Evolutionary conservation across 1,140 invertebrate species (phyloP), one percentile per base, ranked within the genome.

Genomic region (Cardiocondyla obscurior): DNA sequence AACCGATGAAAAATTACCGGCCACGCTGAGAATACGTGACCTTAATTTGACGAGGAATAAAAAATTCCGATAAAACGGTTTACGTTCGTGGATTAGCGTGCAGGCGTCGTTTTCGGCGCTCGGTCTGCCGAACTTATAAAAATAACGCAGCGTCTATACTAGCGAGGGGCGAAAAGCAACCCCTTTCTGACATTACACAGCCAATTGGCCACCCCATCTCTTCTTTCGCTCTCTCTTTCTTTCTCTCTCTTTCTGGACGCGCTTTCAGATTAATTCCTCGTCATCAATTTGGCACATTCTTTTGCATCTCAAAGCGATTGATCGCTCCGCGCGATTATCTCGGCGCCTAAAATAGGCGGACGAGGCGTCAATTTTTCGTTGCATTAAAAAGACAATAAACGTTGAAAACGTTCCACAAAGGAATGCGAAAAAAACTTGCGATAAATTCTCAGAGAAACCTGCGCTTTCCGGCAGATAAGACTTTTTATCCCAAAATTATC

Each of bases 161-260:
- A 49, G 30, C 51, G 49, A 51, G 46, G 36, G 69, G 85, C 86
- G 88, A 89, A 89, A 83, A 65, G 81, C 87, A 92, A 92, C 91
- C 92, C 91, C 89, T 85, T 91, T 91, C 85, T 77, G 89, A 86
- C 89, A 92, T 94, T 94, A 94, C 91, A 94, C 93, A 92, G 92
- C 82, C 93, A 94, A 94, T 94, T 94, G 92, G 88, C 87, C 91
- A 93, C 94, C 92, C 93, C 83, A 88, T 60, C 88, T 82, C 90
- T 91, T 92, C 92, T 87, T 90, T 82, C 88, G 73, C 89, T n/a
- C n/a, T n/a, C 87, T 85, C 57, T 77, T 60, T 62, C 82, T 55
- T 60, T 70, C 49, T 74, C 8, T 30, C 36, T 82, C 69, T 42
- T 39, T 79, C 57, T 77, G n/a, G 14, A 72, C 46, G 58, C 77